Evolutionary conservation across 2,888 invertebrate species (phyloP).

Genomic region (Octodonta nipae): DNA sequence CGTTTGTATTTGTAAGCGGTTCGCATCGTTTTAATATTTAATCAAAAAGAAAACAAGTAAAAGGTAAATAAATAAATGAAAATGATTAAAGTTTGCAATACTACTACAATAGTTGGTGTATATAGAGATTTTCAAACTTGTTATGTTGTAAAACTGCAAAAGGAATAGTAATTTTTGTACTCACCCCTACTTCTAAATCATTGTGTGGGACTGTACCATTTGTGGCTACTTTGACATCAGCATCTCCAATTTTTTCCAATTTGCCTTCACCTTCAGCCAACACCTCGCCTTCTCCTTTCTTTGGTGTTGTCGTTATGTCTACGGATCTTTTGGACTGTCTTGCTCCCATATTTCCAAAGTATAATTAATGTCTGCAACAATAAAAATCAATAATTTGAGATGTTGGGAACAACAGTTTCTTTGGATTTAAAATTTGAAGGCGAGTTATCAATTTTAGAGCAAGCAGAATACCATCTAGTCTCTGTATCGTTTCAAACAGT

Average conservation of each 20-base stretch:
- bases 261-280: constrained; percentile 51
- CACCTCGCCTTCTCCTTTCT: constrained; percentile 35
- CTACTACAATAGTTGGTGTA: no score
- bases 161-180: no score
- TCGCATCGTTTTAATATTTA: no score
- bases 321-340: constrained; percentile 79
- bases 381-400: constrained; percentile 7
- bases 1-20: no score
- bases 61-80: no score
- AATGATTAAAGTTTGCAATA: no score
- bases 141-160: no score
- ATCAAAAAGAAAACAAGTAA: no score
- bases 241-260: constrained; percentile 64
- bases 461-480: not conserved
- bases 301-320: constrained; percentile 64
- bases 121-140: no score
- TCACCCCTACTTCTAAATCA: constrained; percentile 36
- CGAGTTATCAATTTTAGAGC: not conserved
- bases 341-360: constrained; percentile 55
- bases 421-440: no score
- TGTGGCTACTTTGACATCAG: constrained; percentile 53
- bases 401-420: not conserved
- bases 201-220: constrained; percentile 58
- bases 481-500: no score
- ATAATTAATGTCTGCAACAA: constrained; percentile 20